These are phyloP conservation scores for Naso thynnoides DNA, from an alignment of 2,797 vertebrate genomes.

Conservation along the genomic window DNA sequence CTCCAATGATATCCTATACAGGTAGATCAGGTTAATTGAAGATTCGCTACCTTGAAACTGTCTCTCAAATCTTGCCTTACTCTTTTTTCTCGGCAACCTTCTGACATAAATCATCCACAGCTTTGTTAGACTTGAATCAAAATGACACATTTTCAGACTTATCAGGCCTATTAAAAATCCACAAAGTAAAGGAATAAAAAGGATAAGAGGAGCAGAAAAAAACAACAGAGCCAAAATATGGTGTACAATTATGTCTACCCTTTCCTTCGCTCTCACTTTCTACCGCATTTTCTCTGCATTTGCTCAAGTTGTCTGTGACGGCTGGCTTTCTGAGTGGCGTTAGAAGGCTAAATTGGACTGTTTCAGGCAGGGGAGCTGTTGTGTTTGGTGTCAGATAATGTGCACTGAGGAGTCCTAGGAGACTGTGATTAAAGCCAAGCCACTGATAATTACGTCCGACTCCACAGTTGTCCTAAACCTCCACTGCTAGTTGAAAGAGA, in stretches of 20 bases:
- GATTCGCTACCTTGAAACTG: constrained; percentile 69
- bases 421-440: constrained; percentile 87
- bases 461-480: constrained; percentile 82
- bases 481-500: constrained; percentile 84
- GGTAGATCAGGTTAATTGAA: constrained; percentile 78
- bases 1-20: constrained; percentile 72
- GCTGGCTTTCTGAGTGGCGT: constrained; percentile 62
- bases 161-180: constrained; percentile 80
- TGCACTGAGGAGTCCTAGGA: constrained; percentile 78
- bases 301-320: constrained; percentile 67
- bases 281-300: constrained; percentile 48
- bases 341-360: constrained; percentile 83
- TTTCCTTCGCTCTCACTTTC: constrained; percentile 44
- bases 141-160: constrained; percentile 77
- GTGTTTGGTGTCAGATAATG: constrained; percentile 83
- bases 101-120: constrained; percentile 77
- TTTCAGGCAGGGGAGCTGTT: constrained; percentile 75
- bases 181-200: constrained; percentile 69
- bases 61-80: constrained; percentile 65
- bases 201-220: constrained; percentile 42
- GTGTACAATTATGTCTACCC: constrained; percentile 68
- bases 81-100: constrained; percentile 67
- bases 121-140: constrained; percentile 82
- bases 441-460: constrained; percentile 86
- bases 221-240: constrained; percentile 74